Base-by-base conservation (phyloP, 2,888 invertebrate genomes). In the Geophilus truncorum region DNA sequence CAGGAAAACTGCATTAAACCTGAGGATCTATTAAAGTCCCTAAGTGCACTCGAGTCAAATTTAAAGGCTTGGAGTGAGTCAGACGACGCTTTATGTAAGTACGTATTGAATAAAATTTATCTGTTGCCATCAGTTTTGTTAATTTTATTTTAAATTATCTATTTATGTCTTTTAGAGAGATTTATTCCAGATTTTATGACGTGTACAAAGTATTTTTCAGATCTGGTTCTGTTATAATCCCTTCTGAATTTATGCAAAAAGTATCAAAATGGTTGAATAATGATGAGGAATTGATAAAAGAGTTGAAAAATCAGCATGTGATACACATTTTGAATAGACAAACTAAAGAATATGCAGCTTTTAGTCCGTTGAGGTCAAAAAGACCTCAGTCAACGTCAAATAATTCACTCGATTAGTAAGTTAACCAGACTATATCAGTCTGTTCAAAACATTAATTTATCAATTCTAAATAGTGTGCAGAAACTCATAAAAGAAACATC, bases 401-500 rank as follows among this genome's bases (percentile, higher is more conserved):
- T 28, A 62, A 62, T 62, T 62, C 62, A 1, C 62, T 62, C 5
- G 75, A 75, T 23, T 80, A 80, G 80, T 80, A 75, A 30, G 75
- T 57, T 40, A 70, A 30, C n/a, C 25, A n/a, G 77, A 25, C 34
- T 18, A 3, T 3, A 12, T 15, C 0, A 75, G 23, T n/a, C 23
- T 7, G 10, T 70, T 12, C 25, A 3, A 18, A 18, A 40, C 10
- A 40, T 40, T 10, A 34, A 34, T 21, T 18, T 51, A 18, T 23
- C 9, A 45, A 9, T 62, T 25, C 10, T 21, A 34, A 78, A 15
- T 45, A 82, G 82, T 77, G 82, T 87, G 15, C 84, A 86, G 23
- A 83, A 85, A 80, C 81, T 86, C 18, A 81, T 84, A 5, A 81
- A 83, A 30, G 83, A 84, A 40, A 85, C 86, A 6, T 81, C 83